These are phyloP conservation scores for Eupithecia tripunctaria DNA, from an alignment of 2,888 invertebrate genomes.

Conservation along the genomic window DNA sequence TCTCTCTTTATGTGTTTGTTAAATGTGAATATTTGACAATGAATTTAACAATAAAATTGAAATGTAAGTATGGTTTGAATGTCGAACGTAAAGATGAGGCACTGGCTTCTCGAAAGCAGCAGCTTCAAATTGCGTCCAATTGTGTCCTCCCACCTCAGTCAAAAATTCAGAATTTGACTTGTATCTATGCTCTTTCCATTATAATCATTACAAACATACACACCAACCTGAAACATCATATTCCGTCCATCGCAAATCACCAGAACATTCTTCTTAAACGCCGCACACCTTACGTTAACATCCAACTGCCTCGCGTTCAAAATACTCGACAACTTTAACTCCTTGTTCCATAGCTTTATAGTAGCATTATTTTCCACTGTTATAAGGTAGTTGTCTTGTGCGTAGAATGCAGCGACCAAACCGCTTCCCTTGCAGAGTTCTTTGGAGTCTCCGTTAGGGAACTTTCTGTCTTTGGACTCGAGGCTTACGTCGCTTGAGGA, in stretches of 20 bases:
- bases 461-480: slow-evolving; percentile 61
- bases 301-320: slow-evolving; percentile 67
- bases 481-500: slow-evolving; percentile 68
- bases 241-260: slow-evolving; percentile 71
- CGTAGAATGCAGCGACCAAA: slow-evolving; percentile 66
- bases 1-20: too few relatives aligned
- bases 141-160: too few relatives aligned
- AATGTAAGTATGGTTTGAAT: too few relatives aligned
- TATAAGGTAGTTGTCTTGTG: slow-evolving; percentile 63
- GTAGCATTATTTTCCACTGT: slow-evolving; percentile 73
- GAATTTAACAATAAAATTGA: too few relatives aligned
- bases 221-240: slow-evolving; percentile 71
- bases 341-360: slow-evolving; percentile 71
- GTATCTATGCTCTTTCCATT: too few relatives aligned
- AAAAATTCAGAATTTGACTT: too few relatives aligned
- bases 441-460: slow-evolving; percentile 61
- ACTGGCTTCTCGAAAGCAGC: too few relatives aligned
- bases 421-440: slow-evolving; percentile 60
- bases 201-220: not conserved
- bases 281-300: slow-evolving; percentile 64
- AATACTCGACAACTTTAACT: slow-evolving; percentile 62
- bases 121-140: too few relatives aligned
- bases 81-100: too few relatives aligned
- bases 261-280: slow-evolving; percentile 66
- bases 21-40: too few relatives aligned